Percentiles rank a stretch among this genome's conserved stretches.
Evolutionary conservation across 1,140 invertebrate species (phyloP).

Genomic region (Bombus waltoni): DNA sequence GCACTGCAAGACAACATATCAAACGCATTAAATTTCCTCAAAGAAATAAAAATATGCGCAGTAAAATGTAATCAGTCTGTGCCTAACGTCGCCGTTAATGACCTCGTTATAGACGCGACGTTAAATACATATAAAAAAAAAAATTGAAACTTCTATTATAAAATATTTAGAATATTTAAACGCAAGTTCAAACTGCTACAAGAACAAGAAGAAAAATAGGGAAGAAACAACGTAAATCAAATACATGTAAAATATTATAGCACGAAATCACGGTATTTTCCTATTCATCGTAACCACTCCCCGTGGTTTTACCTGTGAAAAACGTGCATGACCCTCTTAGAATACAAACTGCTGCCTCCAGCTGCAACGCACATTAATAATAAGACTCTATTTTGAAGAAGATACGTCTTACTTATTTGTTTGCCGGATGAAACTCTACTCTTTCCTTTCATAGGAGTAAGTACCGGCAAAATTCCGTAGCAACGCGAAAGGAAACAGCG

Average conservation of each 20-base stretch:
- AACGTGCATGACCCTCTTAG: background rate
- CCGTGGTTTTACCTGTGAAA: background rate
- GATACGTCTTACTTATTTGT: conserved; percentile 10
- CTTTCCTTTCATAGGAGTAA: background rate
- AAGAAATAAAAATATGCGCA: too few relatives aligned
- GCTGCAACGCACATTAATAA: background rate
- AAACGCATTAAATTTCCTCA: too few relatives aligned
- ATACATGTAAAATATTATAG: background rate
- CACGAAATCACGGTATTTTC: background rate
- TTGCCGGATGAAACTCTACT: background rate
- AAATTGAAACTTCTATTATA: too few relatives aligned
- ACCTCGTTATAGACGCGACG: too few relatives aligned
- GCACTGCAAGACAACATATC: too few relatives aligned
- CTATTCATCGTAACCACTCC: background rate
- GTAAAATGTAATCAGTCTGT: too few relatives aligned
- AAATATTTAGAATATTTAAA: background rate
- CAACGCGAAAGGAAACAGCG: background rate
- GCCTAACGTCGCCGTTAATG: too few relatives aligned
- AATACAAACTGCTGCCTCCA: background rate
- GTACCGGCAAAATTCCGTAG: background rate
- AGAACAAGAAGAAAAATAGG: background rate
- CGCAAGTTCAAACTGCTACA: background rate
- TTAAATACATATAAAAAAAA: too few relatives aligned
- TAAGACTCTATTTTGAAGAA: background rate
- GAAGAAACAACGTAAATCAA: background rate